Conservation (phyloP, 2,113 vertebrate genomes). For the Sceloporus undulatus region DNA sequence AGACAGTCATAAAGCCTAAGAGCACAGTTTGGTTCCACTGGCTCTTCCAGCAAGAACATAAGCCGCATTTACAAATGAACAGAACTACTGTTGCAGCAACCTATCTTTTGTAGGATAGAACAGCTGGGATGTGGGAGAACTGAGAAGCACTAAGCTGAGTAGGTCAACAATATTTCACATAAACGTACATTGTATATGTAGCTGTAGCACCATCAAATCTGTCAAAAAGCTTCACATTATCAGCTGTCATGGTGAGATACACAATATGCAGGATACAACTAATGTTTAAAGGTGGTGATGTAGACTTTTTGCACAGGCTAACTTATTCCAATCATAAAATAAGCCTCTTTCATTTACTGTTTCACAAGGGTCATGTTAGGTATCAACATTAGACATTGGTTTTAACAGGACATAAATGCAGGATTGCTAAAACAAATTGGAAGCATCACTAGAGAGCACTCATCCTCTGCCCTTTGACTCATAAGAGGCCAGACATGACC, state of each 20-base stretch:
- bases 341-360: conserved; percentile 14
- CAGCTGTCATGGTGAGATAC: conserved; percentile 35
- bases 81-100: not conserved
- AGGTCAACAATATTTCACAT: conserved; percentile 13
- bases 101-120: not conserved
- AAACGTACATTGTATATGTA: conserved; percentile 19
- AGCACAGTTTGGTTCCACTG: not conserved
- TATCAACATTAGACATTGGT: conserved; percentile 25
- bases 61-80: not conserved
- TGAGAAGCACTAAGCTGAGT: not conserved
- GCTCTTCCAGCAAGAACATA: not conserved
- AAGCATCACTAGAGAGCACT: not conserved
- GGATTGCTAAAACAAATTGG: not conserved
- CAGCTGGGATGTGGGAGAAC: not conserved
- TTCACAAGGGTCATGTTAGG: not conserved
- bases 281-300: not conserved
- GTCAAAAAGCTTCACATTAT: conserved; percentile 38
- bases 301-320: conserved; percentile 32
- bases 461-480: conserved; percentile 25
- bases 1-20: not conserved
- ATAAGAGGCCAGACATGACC: conserved; percentile 23
- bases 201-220: conserved; percentile 43
- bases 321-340: conserved; percentile 37
- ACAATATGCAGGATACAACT: not conserved
- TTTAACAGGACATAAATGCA: conserved; percentile 20